Conservation (phyloP, 2,113 vertebrate species). For the Tenrec ecaudatus region DNA sequence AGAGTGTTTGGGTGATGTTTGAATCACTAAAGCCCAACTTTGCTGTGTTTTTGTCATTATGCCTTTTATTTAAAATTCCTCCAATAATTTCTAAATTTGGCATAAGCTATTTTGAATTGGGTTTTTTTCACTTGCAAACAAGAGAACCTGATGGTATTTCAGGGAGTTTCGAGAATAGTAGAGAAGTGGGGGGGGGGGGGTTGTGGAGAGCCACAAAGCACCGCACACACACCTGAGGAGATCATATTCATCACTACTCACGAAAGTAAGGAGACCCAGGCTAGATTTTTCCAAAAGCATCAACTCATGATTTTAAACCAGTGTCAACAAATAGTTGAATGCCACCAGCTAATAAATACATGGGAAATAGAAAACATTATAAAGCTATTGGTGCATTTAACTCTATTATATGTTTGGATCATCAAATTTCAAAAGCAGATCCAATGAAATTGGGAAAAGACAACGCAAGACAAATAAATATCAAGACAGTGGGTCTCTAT, state of each 20-base stretch:
- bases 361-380: slow-evolving; percentile 8
- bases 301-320: neutral
- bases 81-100: slow-evolving; percentile 21
- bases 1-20: neutral
- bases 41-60: neutral
- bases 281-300: neutral
- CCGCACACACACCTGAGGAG: neutral
- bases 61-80: slow-evolving; percentile 27
- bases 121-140: neutral
- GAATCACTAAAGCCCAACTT: neutral
- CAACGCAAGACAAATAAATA: slow-evolving; percentile 7
- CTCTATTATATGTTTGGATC: neutral
- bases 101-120: neutral
- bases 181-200: neutral
- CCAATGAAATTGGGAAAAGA: neutral
- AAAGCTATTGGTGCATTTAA: neutral
- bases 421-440: slow-evolving; percentile 1
- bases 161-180: neutral
- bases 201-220: neutral
- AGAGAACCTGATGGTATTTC: neutral
- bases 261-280: neutral
- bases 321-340: slow-evolving; percentile 14
- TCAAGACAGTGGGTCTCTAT: neutral
- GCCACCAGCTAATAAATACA: neutral
- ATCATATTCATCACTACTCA: neutral